Base-by-base conservation (phyloP, 2,888 invertebrate species). In the Apotomis turbidana region DNA sequence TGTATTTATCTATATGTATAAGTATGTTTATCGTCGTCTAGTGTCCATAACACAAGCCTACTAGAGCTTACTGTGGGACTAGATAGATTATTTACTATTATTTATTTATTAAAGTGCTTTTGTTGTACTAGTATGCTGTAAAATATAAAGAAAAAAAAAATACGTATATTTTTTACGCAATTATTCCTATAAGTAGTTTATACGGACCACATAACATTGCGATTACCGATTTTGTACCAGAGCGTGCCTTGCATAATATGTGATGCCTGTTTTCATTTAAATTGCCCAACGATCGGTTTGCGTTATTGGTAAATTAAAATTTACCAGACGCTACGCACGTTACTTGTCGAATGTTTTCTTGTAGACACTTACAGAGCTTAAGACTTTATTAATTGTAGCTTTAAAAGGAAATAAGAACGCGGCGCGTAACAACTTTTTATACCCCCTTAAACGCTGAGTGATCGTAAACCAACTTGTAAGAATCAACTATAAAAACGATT, bases 131-230 rank as follows among this genome's bases (percentile, higher is more conserved):
- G 27, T 27, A 27, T 1, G 27, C 27, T 2, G 27, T 27, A 27
- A 0, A 27, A 27, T 27, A 27, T 27, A 27, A 27, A 2, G 27
- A 27, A 2, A 2, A 27, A 27, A 27, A 27, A 27, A 2, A 15
- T 15, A 15, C 15, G 15, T 15, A 15, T 15, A 15, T 15, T 15
- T 15, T 15, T 15, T 15, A 80, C 87, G 82, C 86, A 85, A 87
- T 88, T 27, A 0, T 15, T 15, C 15, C 15, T 15, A 15, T 15
- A 15, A 15, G 15, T 15, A 15, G 15, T 84, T 74, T 67, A 66
- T 71, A 49, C 41, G 51, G 13, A 27, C 27, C 27, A 27, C 27
- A 27, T 57, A 58, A 68, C 68, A 67, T 51, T 69, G 62, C 72
- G 67, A 67, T 70, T 72, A 49, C 57, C 46, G 36, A 61, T 68